Percentiles rank a stretch among this genome's conserved stretches.
phyloP scores from a whole-genome alignment of 2,113 vertebrate species.

The Eulemur macaco region DNA sequence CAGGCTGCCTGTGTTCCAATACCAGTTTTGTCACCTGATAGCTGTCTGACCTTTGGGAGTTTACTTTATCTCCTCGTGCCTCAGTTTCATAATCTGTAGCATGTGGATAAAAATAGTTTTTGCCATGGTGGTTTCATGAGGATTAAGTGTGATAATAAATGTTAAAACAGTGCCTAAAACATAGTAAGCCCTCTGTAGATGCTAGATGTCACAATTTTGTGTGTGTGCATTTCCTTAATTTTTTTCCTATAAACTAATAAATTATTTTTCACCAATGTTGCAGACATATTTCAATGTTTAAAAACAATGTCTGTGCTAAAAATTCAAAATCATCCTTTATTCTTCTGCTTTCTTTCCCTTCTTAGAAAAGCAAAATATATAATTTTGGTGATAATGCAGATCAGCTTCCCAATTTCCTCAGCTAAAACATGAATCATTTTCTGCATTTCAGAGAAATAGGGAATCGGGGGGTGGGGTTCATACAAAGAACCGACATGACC shows the following conservation, averaged over 20 bases:
- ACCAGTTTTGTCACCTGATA: neutral
- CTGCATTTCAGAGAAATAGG: neutral
- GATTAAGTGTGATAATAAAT: neutral
- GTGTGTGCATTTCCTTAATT: neutral
- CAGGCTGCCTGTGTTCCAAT: neutral
- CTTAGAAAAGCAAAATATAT: neutral
- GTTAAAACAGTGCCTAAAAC: neutral
- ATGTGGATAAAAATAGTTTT: neutral
- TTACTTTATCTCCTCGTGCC: neutral
- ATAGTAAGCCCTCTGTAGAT: neutral
- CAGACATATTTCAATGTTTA: neutral
- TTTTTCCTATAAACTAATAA: neutral
- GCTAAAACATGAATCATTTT: neutral
- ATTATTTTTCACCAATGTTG: neutral
- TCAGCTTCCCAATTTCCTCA: neutral
- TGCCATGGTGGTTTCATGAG: neutral
- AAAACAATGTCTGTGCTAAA: neutral
- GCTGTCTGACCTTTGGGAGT: neutral
- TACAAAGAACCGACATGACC: no score
- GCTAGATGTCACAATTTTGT: neutral
- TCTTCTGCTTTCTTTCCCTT: neutral
- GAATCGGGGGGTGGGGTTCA: fast-evolving
- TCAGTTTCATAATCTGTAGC: neutral
- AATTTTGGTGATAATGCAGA: neutral
- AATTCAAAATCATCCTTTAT: neutral